Evolutionary conservation across 2,888 invertebrate species (phyloP).

Genomic region (Agriotes lineatus): DNA sequence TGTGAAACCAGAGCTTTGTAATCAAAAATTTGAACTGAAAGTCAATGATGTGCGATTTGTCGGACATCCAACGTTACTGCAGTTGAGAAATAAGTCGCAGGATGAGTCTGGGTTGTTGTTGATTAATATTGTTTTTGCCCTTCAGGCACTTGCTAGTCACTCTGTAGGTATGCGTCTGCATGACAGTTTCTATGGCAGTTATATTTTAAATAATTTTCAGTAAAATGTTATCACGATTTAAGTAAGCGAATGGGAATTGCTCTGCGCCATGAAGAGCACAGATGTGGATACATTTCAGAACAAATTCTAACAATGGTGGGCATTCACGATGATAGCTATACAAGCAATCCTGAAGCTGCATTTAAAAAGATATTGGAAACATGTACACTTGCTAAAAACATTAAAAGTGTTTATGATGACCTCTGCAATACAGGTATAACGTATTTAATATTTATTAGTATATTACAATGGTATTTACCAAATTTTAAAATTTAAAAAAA

Average conservation of each 20-base stretch:
- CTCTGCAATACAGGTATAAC: slow-evolving; percentile 74
- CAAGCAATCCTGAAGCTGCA: slow-evolving; percentile 69
- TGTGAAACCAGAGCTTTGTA: slow-evolving; percentile 90
- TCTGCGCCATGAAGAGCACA: slow-evolving; percentile 89
- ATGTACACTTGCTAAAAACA: slow-evolving; percentile 85
- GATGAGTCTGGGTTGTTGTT: slow-evolving; percentile 79
- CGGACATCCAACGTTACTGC: slow-evolving; percentile 89
- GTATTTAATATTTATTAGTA: no score
- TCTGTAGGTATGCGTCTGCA: slow-evolving; percentile 75
- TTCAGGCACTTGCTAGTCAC: slow-evolving; percentile 91
- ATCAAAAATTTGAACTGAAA: slow-evolving; percentile 93
- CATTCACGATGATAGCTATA: slow-evolving; percentile 72
- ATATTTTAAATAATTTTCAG: slow-evolving; percentile 58
- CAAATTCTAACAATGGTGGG: slow-evolving; percentile 90
- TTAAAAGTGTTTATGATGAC: slow-evolving; percentile 86
- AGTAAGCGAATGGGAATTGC: slow-evolving; percentile 91
- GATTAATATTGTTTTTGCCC: slow-evolving; percentile 90
- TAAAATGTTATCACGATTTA: slow-evolving; percentile 94
- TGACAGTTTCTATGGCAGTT: no score
- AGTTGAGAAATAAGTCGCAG: slow-evolving; percentile 76
- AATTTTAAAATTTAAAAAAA: no score
- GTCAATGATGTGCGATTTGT: slow-evolving; percentile 96
- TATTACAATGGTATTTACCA: no score
- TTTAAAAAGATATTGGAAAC: slow-evolving; percentile 86
- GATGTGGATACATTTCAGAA: slow-evolving; percentile 88